Base-by-base conservation (phyloP, 1,140 invertebrate genomes). In the Drosophila nikananu region DNA sequence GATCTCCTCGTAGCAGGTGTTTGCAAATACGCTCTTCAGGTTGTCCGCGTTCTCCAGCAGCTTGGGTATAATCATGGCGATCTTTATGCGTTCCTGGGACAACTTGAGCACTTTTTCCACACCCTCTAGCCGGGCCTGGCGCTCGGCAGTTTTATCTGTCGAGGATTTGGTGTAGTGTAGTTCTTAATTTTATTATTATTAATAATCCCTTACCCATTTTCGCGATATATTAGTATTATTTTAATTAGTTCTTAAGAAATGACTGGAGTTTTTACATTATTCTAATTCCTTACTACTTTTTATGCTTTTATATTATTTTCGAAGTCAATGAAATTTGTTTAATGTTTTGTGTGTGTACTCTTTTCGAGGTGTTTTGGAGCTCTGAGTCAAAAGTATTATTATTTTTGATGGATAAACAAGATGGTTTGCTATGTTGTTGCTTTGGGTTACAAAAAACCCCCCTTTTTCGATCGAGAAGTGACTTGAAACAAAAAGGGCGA, bases 41-140 rank as follows among this genome's bases (percentile, higher is more conserved):
- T 57, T 17, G 0, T 68, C 48, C 1, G 73, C 42, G 30, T 91
- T 42, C 9, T 75, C 39, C 15, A 79, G 39, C 10, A 90, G 23
- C 10, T 52, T 54, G 0, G 86, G 86, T 42, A 90, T 15, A 1
- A 90, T 74, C 19, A 90, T 52, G 0, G 81, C 78, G 13, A 90
- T 91, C 25, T 82, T 90, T 0, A 90, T 46, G 1, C 76, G 61
- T 1, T 71, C 55, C 35, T 73, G 46, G 2, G 82, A 63, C 3
- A 41, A 23, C 9, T 72, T 35, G 1, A 90, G 65, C 5, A 82
- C 27, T 1, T 25, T 48, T 6, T 80, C n/a, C 9, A 82, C 80
- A 48, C 77, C 68, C 19, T 77, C 71, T 5, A 86, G 21, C 12
- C 66, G 68, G 21, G 35, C 59, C 5, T 48, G 15, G 0, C 83